Percentiles rank a stretch among this genome's conserved stretches.
Evolutionary conservation across 2,113 vertebrate genomes (phyloP).

Genomic region (Sphyrna mokarran): DNA sequence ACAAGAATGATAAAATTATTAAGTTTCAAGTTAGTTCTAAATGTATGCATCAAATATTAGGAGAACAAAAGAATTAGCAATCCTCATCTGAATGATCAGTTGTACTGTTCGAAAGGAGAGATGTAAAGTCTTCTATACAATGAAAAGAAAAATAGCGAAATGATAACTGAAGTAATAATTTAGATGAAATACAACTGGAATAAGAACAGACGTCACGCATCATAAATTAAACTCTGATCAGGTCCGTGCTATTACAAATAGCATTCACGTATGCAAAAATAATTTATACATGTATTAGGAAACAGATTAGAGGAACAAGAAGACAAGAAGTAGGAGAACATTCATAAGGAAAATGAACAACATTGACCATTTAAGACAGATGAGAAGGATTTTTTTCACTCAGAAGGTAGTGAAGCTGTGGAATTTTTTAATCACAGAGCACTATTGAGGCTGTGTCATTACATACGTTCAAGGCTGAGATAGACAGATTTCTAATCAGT

Average conservation of each 20-base stretch:
- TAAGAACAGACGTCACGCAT: not conserved
- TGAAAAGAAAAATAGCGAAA: not conserved
- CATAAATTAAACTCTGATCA: not conserved
- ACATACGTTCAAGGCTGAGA: too few species aligned
- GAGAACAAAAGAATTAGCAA: not conserved
- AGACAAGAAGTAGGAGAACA: not conserved
- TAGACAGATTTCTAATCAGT: too few species aligned
- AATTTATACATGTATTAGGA: not conserved
- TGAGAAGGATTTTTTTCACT: too few species aligned
- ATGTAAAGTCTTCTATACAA: not conserved
- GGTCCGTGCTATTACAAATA: not conserved
- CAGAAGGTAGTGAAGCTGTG: too few species aligned
- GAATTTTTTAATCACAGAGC: too few species aligned
- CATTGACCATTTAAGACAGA: not conserved
- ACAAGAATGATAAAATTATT: not conserved
- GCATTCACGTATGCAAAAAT: not conserved
- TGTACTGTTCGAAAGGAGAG: not conserved
- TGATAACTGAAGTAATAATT: not conserved
- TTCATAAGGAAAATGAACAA: not conserved
- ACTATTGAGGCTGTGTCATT: too few species aligned
- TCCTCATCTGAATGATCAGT: not conserved
- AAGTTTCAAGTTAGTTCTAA: not conserved
- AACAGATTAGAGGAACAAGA: not conserved
- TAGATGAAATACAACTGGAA: not conserved
- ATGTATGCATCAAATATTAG: not conserved